phyloP scores from a whole-genome alignment of 37 sponge, comb jelly and placozoan species.

The Hormiphora californensis region DNA sequence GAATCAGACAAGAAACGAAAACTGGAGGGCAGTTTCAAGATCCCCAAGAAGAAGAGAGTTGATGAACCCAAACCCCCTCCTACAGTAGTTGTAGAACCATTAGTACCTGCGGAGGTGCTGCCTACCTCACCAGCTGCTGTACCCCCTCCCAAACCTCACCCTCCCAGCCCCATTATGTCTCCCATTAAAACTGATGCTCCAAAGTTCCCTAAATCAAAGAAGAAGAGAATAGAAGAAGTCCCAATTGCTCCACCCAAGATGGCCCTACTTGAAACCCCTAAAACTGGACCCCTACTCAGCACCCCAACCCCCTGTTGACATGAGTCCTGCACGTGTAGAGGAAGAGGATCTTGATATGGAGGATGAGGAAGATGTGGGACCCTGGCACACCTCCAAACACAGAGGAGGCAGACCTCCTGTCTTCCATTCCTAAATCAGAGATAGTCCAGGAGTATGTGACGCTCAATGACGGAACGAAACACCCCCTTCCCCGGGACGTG shows the following conservation, averaged over 20 bases:
- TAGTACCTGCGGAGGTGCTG: neutral
- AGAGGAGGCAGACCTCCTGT: neutral
- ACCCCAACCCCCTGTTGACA: constrained; percentile 20
- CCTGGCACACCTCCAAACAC: neutral
- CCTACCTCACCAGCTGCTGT: neutral
- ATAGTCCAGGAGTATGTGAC: constrained; percentile 50
- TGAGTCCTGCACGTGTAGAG: too few relatives aligned
- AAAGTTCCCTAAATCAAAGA: neutral
- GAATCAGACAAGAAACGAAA: constrained; percentile 45
- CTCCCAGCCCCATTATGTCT: neutral
- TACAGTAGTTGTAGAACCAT: neutral
- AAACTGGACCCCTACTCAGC: neutral
- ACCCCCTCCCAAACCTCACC: neutral
- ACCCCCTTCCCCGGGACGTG: constrained; percentile 8
- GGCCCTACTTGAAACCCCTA: constrained; percentile 33
- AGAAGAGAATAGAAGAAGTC: neutral
- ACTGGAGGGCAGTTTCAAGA: constrained; percentile 5
- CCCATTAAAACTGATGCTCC: constrained; percentile 8
- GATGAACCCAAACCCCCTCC: constrained; percentile 12
- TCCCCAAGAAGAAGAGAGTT: constrained; percentile 34
- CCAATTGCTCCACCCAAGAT: neutral
- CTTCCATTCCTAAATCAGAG: constrained; percentile 17
- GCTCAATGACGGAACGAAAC: constrained; percentile 1
- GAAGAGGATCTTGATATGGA: too few relatives aligned
- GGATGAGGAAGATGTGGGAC: too few relatives aligned